Percentiles rank a stretch among this genome's conserved stretches.
Conservation (phyloP, 2,797 vertebrate genomes). For the Myiothlypis chrysogaster region DNA sequence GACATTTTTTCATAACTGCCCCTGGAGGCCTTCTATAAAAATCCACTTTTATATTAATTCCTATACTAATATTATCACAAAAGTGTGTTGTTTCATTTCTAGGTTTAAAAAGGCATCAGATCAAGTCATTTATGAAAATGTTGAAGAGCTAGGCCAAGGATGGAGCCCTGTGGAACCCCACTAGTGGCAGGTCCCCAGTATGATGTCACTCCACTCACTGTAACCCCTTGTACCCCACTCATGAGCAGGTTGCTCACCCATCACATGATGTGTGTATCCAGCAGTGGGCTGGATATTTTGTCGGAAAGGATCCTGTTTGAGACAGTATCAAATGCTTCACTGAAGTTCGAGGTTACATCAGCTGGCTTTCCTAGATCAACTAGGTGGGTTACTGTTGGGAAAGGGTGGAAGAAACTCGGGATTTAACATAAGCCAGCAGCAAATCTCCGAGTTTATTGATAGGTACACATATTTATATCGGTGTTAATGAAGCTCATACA, state of each 20-base stretch:
- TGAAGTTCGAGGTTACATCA: not conserved
- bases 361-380: not conserved
- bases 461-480: no score
- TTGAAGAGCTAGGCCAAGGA: not conserved
- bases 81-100: not conserved
- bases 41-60: not conserved
- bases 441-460: no score
- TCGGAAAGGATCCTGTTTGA: not conserved
- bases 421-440: no score
- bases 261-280: not conserved
- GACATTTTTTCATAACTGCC: not conserved
- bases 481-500: no score
- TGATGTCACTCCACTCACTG: not conserved
- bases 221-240: not conserved
- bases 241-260: rapidly evolving
- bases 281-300: not conserved
- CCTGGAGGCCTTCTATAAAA: not conserved
- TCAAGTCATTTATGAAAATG: not conserved
- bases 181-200: rapidly evolving
- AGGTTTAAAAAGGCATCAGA: not conserved
- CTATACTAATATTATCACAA: not conserved
- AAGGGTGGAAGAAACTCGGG: no score
- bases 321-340: not conserved
- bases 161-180: not conserved
- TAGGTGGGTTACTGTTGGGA: not conserved